Evolutionary conservation across 2,113 vertebrate species (phyloP), one percentile per base, ranked within the genome.

Genomic region (Ochotona princeps): DNA sequence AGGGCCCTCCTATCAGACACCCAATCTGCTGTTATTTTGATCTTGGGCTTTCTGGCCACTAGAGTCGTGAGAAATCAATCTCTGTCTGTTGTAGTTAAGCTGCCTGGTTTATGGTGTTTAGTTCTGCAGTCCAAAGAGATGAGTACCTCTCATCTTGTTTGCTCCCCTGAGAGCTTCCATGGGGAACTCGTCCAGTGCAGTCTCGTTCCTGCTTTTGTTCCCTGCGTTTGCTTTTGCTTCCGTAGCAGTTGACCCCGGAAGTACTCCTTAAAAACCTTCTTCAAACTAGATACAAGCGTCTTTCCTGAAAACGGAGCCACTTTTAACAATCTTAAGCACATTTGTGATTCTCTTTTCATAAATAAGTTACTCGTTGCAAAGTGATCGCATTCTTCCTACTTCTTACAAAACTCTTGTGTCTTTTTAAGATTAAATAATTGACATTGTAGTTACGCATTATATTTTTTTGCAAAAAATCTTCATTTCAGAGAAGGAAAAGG

Each of bases 381-480:
- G 60, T 54, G 32, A 60, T 72, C 5, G 7, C 30, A 9, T 15
- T 63, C 17, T 69, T 17, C 0, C 1, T 57, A 70, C 13, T 92
- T 54, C 26, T 87, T 76, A n/a, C 82, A 75, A 26, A 94, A 49
- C 12, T 35, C 35, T 20, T 20, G 3, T 78, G 8, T 28, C 73
- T 66, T 92, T 63, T 81, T 38, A 54, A 60, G 38, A 65, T 61
- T 35, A 82, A 49, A 49, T 61, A 17, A 86, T 79, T 38, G 5
- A 11, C 65, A 32, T 65, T 23, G 49, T 94, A 90, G 44, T 38
- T 54, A 17, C 44, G 65, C 75, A 93, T 91, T 9, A 26, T 51
- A 5, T 87, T 91, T 94, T 14, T n/a, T 74, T 90, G 82, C 38
- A 83, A 15, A 15, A 93, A 90, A 49, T 83, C 26, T 91, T 93